Percentiles rank a stretch among this genome's conserved stretches.
Conservation (phyloP, 2,113 vertebrate species). For the Python bivittatus region DNA sequence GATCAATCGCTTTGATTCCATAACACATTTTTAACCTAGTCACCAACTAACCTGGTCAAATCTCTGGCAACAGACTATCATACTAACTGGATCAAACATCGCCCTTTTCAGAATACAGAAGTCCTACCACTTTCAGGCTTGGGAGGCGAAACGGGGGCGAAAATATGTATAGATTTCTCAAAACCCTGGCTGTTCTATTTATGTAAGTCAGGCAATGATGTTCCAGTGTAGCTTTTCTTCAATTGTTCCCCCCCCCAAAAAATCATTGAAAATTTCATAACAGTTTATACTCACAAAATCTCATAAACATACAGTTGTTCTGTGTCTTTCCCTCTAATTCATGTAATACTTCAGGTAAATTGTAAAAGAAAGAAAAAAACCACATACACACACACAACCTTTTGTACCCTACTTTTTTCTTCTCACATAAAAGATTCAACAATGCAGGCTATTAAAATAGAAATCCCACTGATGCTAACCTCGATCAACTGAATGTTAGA, state of each 20-base stretch:
- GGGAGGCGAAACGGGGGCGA: background rate
- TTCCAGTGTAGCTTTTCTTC: background rate
- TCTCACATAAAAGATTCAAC: background rate
- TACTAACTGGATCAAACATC: background rate
- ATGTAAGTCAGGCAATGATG: background rate
- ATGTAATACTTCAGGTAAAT: background rate
- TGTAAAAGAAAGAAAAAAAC: no score
- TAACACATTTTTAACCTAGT: background rate
- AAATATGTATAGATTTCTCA: background rate
- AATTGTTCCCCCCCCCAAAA: background rate
- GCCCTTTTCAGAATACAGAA: background rate
- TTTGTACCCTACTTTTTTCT: background rate
- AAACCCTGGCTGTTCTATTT: background rate
- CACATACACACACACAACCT: background rate
- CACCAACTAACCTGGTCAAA: background rate
- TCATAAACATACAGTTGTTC: background rate
- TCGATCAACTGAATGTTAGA: background rate
- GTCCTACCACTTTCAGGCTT: background rate
- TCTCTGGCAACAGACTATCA: background rate
- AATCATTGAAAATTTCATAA: background rate
- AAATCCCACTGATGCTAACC: background rate
- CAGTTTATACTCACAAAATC: background rate
- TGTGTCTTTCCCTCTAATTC: background rate
- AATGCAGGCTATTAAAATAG: background rate
- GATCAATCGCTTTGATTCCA: background rate